Evolutionary conservation across 2,888 invertebrate species (phyloP).

Genomic region (Lasioglossum leucozonium): DNA sequence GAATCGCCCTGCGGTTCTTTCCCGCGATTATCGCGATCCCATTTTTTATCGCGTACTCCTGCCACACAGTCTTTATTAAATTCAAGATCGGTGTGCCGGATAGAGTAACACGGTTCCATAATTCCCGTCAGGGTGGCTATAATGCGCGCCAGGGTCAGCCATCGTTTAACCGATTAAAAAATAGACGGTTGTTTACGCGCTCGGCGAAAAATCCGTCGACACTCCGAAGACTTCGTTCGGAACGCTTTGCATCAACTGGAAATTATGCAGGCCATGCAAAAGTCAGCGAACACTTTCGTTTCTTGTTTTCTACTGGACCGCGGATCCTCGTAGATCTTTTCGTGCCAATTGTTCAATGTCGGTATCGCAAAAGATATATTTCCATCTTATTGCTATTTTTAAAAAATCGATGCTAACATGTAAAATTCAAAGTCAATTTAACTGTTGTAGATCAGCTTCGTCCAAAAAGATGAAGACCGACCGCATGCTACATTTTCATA

Average conservation of each 20-base stretch:
- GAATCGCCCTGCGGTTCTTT: conserved; percentile 58
- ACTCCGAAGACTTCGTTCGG: neutral
- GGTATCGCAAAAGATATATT: too few relatives aligned
- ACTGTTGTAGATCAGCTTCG: neutral
- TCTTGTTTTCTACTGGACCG: too few relatives aligned
- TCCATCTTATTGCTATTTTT: too few relatives aligned
- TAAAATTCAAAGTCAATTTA: too few relatives aligned
- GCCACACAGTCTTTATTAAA: neutral
- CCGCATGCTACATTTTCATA: neutral
- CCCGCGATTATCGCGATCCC: conserved; percentile 45
- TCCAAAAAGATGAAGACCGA: neutral
- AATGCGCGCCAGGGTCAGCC: neutral
- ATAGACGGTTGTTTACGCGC: neutral
- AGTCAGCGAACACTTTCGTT: too few relatives aligned
- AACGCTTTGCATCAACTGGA: neutral
- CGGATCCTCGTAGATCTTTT: too few relatives aligned
- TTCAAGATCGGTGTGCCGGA: neutral
- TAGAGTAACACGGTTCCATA: neutral
- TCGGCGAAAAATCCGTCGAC: neutral
- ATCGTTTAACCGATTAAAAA: neutral
- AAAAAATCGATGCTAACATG: too few relatives aligned
- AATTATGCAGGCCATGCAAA: neutral
- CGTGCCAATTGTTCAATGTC: too few relatives aligned
- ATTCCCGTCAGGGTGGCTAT: neutral
- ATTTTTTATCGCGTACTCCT: conserved; percentile 36